Conservation (phyloP, 1,140 invertebrate species). For the Drosophila lini region DNA sequence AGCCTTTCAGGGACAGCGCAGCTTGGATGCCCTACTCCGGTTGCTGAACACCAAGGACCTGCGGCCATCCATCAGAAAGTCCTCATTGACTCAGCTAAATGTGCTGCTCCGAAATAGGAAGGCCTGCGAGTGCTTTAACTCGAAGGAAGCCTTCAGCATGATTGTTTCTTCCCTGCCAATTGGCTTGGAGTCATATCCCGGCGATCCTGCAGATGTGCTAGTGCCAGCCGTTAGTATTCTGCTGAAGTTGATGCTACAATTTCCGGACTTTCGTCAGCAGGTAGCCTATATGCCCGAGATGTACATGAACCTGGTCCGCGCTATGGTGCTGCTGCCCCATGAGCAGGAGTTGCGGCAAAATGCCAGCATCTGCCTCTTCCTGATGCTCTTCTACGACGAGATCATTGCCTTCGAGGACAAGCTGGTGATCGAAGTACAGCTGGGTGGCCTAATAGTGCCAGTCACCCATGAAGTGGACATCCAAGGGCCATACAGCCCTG, state of each 20-base stretch:
- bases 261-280: constrained; percentile 26
- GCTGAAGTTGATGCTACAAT: constrained; percentile 51
- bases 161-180: constrained; percentile 45
- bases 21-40: constrained; percentile 49
- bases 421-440: constrained; percentile 31
- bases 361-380: constrained; percentile 59
- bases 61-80: constrained; percentile 62
- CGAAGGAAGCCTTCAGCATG: constrained; percentile 2
- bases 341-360: constrained; percentile 44
- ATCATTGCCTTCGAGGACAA: constrained; percentile 30
- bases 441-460: constrained; percentile 50
- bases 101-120: constrained; percentile 67
- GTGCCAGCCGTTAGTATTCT: constrained; percentile 66
- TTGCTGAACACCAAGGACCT: constrained; percentile 60
- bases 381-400: constrained; percentile 52
- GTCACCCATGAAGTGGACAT: constrained; percentile 30
- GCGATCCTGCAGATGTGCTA: constrained; percentile 48
- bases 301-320: constrained; percentile 53
- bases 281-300: constrained; percentile 44
- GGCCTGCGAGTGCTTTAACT: constrained; percentile 32
- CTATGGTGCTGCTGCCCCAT: constrained; percentile 44
- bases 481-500: neutral
- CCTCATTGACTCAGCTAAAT: constrained; percentile 72
- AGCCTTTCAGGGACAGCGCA: constrained; percentile 15
- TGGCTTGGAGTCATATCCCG: constrained; percentile 1